Base-by-base conservation (phyloP, 1,140 invertebrate genomes). In the Frieseomelitta varia region DNA sequence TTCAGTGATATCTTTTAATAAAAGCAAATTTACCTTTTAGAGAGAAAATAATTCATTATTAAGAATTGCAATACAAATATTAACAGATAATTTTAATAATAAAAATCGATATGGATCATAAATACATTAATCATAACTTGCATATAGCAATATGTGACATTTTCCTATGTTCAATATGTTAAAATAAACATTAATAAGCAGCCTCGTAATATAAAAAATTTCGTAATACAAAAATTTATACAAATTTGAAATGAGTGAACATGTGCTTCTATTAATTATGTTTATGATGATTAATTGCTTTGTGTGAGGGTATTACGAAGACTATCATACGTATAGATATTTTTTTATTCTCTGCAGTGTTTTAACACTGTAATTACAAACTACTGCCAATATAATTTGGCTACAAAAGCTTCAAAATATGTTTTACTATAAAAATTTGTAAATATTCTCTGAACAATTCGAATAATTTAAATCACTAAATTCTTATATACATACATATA, bases 341-440 rank as follows among this genome's bases (percentile, higher is more conserved):
- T 76, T 81, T 51, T 84, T 79, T 71, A 68, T 85, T 72, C 30
- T 65, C 61, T 78, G 61, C 63, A 77, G 67, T 87, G 58, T 79
- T 73, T 63, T 56, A 51, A 34, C 17, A 81, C 27, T 69, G 58
- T 1, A 21, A 76, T 71, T 51, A 68, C 67, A 47, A 67, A 79
- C 73, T 87, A 81, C 51, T 75, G 81, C 81, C 67, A 74, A 85
- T 79, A 85, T 75, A 77, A 63, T 47, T 87, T 87, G 82, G 75
- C 81, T 14, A 78, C 4, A 56, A 12, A 87, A 65, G 61, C 58
- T 87, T 87, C 67, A 78, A 61, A 56, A 69, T 80, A 74, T 85
- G 84, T 69, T 88, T 77, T 61, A 80, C 53, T 79, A 84, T 19
- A 75, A 39, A 63, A 77, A 80, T 73, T 65, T 77, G 67, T 84